Percentiles rank a stretch among this genome's conserved stretches.
phyloP scores from a whole-genome alignment of 1,140 invertebrate genomes.

The Dufourea novaeangliae region DNA sequence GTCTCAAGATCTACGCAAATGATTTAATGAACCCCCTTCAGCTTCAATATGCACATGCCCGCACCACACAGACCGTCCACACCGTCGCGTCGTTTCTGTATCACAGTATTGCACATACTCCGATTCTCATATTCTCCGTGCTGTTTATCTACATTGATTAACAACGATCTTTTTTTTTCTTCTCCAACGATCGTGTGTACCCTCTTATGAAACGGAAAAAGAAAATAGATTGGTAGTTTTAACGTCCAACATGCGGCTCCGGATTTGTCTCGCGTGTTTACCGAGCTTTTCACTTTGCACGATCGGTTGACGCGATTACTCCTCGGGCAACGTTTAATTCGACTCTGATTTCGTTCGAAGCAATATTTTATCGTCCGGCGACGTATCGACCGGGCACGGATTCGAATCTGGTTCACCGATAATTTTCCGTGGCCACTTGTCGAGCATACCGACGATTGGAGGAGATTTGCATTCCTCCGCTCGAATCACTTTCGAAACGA shows the following conservation, averaged over 20 bases:
- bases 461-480: conserved; percentile 19
- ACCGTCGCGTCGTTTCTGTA: background rate
- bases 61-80: background rate
- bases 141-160: conserved; percentile 20
- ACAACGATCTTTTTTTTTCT: background rate
- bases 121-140: background rate
- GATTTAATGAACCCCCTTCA: conserved; percentile 10
- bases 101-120: background rate
- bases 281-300: conserved; percentile 25
- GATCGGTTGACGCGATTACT: conserved; percentile 47
- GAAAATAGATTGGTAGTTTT: conserved; percentile 42
- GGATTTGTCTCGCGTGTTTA: conserved; percentile 43
- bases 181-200: background rate
- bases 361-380: conserved; percentile 55
- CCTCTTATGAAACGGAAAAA: conserved; percentile 32
- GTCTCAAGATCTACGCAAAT: background rate
- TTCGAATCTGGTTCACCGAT: conserved; percentile 42
- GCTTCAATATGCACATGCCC: background rate
- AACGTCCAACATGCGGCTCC: conserved; percentile 3
- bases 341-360: conserved; percentile 34
- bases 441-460: background rate
- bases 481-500: conserved; percentile 29
- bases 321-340: conserved; percentile 48
- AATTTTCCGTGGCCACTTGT: conserved; percentile 3
- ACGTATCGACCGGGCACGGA: conserved; percentile 7